These are phyloP conservation scores for Sarotherodon lohbergeri DNA, from an alignment of 2,113 vertebrate genomes.

Conservation along the genomic window DNA sequence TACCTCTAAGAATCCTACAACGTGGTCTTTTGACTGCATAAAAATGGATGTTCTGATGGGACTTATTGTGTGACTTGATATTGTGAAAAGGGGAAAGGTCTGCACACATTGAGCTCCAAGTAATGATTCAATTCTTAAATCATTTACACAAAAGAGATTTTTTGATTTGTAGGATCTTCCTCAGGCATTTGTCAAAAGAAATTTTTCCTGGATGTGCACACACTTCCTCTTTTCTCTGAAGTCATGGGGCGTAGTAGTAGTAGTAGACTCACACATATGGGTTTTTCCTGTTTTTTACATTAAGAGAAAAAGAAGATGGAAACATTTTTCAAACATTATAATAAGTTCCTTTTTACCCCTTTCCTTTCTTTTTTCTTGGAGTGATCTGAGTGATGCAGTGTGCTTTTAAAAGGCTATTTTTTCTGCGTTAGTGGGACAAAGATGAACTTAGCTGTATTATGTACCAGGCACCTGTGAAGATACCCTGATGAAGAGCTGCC, in stretches of 20 bases:
- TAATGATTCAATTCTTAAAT: neutral
- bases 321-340: neutral
- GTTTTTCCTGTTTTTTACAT: neutral
- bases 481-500: conserved; percentile 12
- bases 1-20: neutral
- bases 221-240: neutral
- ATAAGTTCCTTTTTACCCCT: fast-evolving
- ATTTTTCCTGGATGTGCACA: neutral
- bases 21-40: neutral
- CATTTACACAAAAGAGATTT: neutral
- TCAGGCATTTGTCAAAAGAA: neutral
- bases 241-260: neutral
- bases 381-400: neutral
- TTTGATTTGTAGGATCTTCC: neutral
- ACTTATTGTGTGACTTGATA: neutral
- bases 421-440: conserved; percentile 18
- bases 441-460: conserved; percentile 1
- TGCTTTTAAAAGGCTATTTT: neutral
- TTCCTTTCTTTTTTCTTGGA: neutral
- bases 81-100: neutral
- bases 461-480: neutral
- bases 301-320: neutral
- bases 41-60: neutral
- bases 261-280: neutral
- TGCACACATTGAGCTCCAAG: neutral